Conservation (phyloP, 1,140 invertebrate species). For the Drosophila grimshawi region DNA sequence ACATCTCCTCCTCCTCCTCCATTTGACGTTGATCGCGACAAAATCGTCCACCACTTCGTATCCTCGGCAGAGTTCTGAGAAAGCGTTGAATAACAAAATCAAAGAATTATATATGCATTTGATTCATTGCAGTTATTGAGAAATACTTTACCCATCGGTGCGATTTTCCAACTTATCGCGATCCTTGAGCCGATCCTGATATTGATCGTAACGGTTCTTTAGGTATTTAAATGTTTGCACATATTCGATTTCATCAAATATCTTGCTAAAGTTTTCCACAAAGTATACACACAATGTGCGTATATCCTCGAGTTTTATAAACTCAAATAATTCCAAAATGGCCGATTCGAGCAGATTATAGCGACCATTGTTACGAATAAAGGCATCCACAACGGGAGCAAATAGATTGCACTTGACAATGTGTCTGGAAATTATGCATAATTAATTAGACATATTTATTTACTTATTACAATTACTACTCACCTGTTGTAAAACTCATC, state of each 20-base stretch:
- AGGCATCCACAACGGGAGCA: slow-evolving; percentile 97
- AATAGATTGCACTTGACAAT: slow-evolving; percentile 98
- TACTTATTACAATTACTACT: not conserved
- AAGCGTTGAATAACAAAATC: slow-evolving; percentile 85
- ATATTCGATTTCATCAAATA: slow-evolving; percentile 97
- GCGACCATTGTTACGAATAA: slow-evolving; percentile 97
- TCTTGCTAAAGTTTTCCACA: slow-evolving; percentile 97
- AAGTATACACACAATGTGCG: slow-evolving; percentile 97
- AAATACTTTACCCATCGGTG: slow-evolving; percentile 87
- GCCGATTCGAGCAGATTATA: slow-evolving; percentile 99
- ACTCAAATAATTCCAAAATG: slow-evolving; percentile 99
- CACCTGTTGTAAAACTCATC: slow-evolving; percentile 98
- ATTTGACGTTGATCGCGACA: slow-evolving; percentile 95
- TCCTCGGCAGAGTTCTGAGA: slow-evolving; percentile 87
- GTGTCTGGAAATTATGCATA: slow-evolving; percentile 86
- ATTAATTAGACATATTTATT: not conserved
- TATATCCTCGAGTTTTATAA: slow-evolving; percentile 98
- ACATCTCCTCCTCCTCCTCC: slow-evolving; percentile 99
- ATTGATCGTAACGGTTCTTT: slow-evolving; percentile 96
- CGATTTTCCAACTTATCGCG: slow-evolving; percentile 88
- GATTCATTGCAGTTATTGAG: slow-evolving; percentile 4
- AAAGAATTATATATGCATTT: slow-evolving; percentile 42
- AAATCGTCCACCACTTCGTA: slow-evolving; percentile 92
- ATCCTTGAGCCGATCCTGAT: slow-evolving; percentile 95
- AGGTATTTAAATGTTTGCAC: slow-evolving; percentile 98